Conservation (phyloP, 2,797 vertebrate genomes). For the Neoniphon sammara region DNA sequence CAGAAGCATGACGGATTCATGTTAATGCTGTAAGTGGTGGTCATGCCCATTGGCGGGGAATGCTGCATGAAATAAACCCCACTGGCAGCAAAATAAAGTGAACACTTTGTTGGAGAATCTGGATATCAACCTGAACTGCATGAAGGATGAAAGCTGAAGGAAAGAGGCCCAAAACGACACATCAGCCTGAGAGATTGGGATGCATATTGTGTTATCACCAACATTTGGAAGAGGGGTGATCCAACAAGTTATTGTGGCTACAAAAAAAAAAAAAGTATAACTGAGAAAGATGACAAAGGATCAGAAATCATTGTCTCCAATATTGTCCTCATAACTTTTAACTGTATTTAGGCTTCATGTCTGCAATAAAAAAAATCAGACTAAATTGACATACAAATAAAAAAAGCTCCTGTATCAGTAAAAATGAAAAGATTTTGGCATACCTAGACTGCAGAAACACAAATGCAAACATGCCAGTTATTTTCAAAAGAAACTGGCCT, state of each 20-base stretch:
- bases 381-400: neutral
- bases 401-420: neutral
- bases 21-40: slow-evolving; percentile 41
- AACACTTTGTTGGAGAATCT: slow-evolving; percentile 7
- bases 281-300: neutral
- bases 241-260: neutral
- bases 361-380: neutral
- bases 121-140: neutral
- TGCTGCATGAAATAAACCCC: neutral
- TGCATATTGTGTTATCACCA: neutral
- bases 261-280: neutral
- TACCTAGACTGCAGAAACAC: neutral
- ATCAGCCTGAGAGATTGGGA: neutral
- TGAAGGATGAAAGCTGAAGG: neutral
- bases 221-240: neutral
- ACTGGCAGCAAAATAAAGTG: neutral
- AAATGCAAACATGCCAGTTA: neutral
- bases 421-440: neutral
- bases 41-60: slow-evolving; percentile 24
- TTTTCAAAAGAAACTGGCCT: slow-evolving; percentile 1
- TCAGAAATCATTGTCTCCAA: neutral
- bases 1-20: slow-evolving; percentile 36
- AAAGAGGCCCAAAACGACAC: slow-evolving; percentile 7
- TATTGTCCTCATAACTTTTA: neutral
- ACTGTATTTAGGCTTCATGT: neutral